These are phyloP conservation scores for Danio choprae DNA, from an alignment of 2,797 vertebrate genomes.

Conservation along the genomic window DNA sequence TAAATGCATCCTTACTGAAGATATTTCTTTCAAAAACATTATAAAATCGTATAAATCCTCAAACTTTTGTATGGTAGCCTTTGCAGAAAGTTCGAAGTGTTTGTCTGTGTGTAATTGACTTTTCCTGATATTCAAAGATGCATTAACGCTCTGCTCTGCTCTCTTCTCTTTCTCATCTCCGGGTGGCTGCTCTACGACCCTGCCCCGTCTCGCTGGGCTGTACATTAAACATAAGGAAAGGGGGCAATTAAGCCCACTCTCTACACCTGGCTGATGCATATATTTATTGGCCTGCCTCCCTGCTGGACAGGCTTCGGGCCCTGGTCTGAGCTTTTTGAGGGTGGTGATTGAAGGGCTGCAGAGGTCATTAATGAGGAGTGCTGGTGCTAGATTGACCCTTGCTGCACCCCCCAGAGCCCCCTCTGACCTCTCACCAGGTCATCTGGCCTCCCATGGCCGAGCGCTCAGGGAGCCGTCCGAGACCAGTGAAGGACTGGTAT, in stretches of 20 bases:
- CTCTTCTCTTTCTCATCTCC: constrained; percentile 47
- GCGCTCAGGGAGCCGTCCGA: constrained; percentile 33
- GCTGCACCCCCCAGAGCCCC: constrained; percentile 57
- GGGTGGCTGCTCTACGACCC: constrained; percentile 57
- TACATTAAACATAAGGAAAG: constrained; percentile 86
- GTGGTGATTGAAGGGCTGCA: constrained; percentile 50
- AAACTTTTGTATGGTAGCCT: background rate
- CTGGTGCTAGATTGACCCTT: constrained; percentile 62
- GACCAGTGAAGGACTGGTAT: constrained; percentile 44
- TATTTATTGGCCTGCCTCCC: constrained; percentile 73
- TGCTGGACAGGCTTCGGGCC: constrained; percentile 54
- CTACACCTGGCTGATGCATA: constrained; percentile 81
- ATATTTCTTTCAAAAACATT: constrained; percentile 5
- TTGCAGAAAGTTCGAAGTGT: constrained; percentile 16
- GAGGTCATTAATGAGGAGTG: constrained; percentile 61
- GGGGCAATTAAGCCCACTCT: constrained; percentile 80
- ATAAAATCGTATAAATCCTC: background rate
- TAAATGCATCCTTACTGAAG: background rate
- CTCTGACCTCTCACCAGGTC: constrained; percentile 60
- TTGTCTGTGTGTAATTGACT: constrained; percentile 44
- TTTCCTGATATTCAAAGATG: constrained; percentile 56
- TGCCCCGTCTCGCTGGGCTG: constrained; percentile 65
- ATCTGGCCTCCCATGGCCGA: constrained; percentile 37
- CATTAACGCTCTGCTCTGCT: constrained; percentile 36
- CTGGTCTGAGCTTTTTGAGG: constrained; percentile 56